Percentiles rank a stretch among this genome's conserved stretches.
These are phyloP conservation scores for Prunella fulvescens DNA, from an alignment of 2,113 vertebrate genomes.

Conservation along the genomic window DNA sequence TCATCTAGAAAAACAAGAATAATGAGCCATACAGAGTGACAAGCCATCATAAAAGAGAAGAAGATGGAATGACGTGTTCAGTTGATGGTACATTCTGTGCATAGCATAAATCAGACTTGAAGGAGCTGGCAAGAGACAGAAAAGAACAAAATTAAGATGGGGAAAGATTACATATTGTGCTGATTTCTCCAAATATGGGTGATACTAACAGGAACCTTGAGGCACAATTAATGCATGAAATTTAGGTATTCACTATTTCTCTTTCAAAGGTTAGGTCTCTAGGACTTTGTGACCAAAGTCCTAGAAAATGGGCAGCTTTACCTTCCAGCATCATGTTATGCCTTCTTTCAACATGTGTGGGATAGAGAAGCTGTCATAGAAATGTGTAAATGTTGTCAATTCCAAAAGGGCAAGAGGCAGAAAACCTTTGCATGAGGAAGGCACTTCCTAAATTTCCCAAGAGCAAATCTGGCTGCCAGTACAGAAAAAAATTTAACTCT, in stretches of 20 bases:
- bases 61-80: neutral
- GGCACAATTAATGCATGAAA: neutral
- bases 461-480: neutral
- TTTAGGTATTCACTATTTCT: neutral
- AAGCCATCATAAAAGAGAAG: neutral
- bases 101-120: neutral
- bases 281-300: neutral
- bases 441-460: neutral
- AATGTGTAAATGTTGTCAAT: neutral
- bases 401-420: neutral
- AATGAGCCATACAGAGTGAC: neutral
- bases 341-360: neutral
- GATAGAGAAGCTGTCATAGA: neutral
- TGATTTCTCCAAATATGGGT: neutral
- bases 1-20: neutral
- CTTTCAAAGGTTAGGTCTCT: neutral
- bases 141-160: neutral
- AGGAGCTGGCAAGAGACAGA: neutral
- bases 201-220: neutral
- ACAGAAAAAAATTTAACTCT: neutral
- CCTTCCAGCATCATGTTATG: neutral
- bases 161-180: neutral
- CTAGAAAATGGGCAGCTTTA: neutral
- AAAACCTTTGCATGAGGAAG: neutral
- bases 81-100: neutral